A percentile compares a stretch with the other conserved stretches of the same genome.
phyloP scores from a whole-genome alignment of 2,888 invertebrate species.

The Gnatocerus cornutus region DNA sequence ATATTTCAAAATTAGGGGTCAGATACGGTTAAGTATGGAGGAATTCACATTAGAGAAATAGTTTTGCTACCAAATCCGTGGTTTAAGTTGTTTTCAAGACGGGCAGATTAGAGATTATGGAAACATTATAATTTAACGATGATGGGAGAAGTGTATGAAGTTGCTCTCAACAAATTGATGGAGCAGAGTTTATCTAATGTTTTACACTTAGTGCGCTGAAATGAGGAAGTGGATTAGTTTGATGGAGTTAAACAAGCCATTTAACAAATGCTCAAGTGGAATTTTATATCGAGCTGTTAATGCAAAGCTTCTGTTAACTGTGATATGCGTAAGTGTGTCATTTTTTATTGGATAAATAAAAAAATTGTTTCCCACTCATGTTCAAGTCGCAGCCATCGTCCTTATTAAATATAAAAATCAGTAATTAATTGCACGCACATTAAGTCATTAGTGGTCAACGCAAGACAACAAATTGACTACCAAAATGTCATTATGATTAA shows the following conservation, averaged over 20 bases:
- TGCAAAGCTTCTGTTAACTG: too few relatives aligned
- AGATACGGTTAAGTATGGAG: slow-evolving; percentile 24
- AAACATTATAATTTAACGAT: slow-evolving; percentile 16
- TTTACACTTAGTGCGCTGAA: background rate
- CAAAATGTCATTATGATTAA: too few relatives aligned
- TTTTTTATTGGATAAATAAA: too few relatives aligned
- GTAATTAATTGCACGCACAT: too few relatives aligned
- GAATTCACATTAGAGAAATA: slow-evolving; percentile 22
- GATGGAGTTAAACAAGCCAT: background rate
- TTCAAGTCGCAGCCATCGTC: too few relatives aligned
- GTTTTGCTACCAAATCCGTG: slow-evolving; percentile 21
- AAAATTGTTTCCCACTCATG: too few relatives aligned
- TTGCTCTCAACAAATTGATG: slow-evolving; percentile 12
- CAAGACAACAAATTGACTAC: too few relatives aligned
- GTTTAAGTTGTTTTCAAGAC: slow-evolving; percentile 27
- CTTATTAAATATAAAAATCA: too few relatives aligned
- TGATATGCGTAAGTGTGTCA: too few relatives aligned
- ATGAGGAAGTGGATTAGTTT: background rate
- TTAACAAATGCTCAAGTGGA: too few relatives aligned
- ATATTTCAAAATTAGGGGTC: slow-evolving; percentile 53
- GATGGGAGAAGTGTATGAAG: slow-evolving; percentile 5
- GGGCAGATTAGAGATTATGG: slow-evolving; percentile 19
- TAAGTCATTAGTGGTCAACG: too few relatives aligned
- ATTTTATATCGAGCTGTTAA: too few relatives aligned
- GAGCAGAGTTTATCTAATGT: slow-evolving; percentile 3